Evolutionary conservation across 2,888 invertebrate genomes (phyloP).

Genomic region (Eucriotettix oculatus): DNA sequence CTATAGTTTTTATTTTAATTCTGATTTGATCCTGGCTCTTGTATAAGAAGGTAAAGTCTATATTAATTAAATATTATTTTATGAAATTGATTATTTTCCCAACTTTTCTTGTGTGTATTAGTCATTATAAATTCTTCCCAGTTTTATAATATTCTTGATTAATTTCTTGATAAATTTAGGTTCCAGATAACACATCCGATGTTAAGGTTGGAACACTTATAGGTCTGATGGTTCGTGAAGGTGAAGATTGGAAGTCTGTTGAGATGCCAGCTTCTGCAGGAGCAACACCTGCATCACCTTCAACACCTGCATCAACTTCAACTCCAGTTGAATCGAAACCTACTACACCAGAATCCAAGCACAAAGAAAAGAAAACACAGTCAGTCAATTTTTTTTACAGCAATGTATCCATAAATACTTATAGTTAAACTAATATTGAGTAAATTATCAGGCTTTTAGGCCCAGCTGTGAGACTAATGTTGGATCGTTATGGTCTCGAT

Average conservation of each 20-base stretch:
- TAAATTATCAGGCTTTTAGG: slow-evolving; percentile 26
- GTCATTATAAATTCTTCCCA: too few relatives aligned
- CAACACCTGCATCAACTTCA: background rate
- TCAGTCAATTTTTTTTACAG: background rate
- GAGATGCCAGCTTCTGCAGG: slow-evolving; percentile 21
- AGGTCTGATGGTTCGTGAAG: slow-evolving; percentile 40
- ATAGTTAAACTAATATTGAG: background rate
- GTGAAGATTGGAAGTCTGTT: slow-evolving; percentile 43
- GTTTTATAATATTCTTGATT: too few relatives aligned
- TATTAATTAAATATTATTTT: background rate
- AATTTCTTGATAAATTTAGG: slow-evolving; percentile 16
- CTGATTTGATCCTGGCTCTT: too few relatives aligned
- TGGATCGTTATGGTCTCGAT: slow-evolving; percentile 38
- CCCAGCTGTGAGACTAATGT: slow-evolving; percentile 40
- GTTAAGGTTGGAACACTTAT: slow-evolving; percentile 38
- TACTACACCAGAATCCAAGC: too few relatives aligned
- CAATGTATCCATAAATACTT: background rate
- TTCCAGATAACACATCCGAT: slow-evolving; percentile 34
- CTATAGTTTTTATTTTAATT: too few relatives aligned
- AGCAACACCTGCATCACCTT: slow-evolving; percentile 8
- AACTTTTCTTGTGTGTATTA: too few relatives aligned
- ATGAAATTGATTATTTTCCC: too few relatives aligned
- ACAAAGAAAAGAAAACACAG: too few relatives aligned
- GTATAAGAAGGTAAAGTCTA: background rate
- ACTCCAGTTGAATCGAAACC: background rate